Conservation (phyloP, 2,797 vertebrate species). For the Falco cherrug region DNA sequence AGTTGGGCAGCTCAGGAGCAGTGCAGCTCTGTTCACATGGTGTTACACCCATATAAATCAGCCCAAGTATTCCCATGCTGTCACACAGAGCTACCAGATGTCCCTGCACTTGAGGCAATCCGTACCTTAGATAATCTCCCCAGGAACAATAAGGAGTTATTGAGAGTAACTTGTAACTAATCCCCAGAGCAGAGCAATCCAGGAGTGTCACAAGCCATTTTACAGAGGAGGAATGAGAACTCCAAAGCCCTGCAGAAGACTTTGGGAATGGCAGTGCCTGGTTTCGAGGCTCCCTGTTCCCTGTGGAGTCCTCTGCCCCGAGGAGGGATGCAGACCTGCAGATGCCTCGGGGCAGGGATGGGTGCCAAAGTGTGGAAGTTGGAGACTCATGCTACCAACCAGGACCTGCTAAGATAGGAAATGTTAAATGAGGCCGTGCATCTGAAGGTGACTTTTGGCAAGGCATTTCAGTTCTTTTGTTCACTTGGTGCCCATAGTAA, state of each 20-base stretch:
- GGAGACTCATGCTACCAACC: background rate
- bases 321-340: background rate
- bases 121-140: background rate
- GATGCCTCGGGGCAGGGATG: rapidly evolving
- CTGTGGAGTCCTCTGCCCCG: background rate
- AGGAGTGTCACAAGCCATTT: background rate
- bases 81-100: background rate
- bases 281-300: background rate
- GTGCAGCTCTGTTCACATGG: background rate
- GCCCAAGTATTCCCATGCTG: background rate
- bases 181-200: background rate
- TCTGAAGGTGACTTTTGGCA: background rate
- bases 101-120: background rate
- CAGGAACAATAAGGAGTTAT: background rate
- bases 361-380: background rate
- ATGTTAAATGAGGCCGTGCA: background rate
- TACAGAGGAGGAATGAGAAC: background rate
- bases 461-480: background rate
- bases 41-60: background rate
- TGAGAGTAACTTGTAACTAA: background rate
- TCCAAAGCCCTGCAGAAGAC: background rate
- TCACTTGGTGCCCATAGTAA: background rate
- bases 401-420: background rate
- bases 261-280: background rate
- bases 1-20: background rate